phyloP scores from a whole-genome alignment of 2,797 vertebrate species.

The Acrossocheilus wenchowensis region DNA sequence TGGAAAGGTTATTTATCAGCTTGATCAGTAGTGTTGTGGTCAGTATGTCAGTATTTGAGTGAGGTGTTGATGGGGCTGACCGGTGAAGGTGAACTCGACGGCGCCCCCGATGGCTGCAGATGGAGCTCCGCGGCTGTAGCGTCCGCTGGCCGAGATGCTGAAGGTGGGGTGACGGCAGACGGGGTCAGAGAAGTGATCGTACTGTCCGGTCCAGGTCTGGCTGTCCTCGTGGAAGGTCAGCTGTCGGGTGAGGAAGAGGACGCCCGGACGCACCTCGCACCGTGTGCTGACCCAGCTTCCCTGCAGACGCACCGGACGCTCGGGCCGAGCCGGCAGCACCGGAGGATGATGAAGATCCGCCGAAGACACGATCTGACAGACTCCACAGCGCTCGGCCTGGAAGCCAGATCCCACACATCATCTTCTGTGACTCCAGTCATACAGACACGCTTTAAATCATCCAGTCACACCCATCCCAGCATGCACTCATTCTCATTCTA shows the following conservation, averaged over 20 bases:
- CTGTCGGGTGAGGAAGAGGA: slow-evolving; percentile 87
- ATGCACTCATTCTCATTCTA: no score
- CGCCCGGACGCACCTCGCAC: slow-evolving; percentile 86
- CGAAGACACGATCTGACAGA: slow-evolving; percentile 81
- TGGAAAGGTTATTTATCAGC: not conserved
- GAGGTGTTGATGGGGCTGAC: slow-evolving; percentile 59
- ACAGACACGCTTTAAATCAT: no score
- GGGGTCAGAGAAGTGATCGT: slow-evolving; percentile 87
- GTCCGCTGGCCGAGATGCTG: slow-evolving; percentile 85
- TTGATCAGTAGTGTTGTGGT: not conserved
- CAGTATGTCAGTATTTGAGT: no score
- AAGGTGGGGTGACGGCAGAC: slow-evolving; percentile 88
- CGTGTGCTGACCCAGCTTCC: slow-evolving; percentile 89
- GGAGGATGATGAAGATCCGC: slow-evolving; percentile 84
- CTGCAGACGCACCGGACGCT: slow-evolving; percentile 81
- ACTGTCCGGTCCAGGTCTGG: slow-evolving; percentile 86
- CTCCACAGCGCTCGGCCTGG: slow-evolving; percentile 80
- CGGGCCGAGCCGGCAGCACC: slow-evolving; percentile 78
- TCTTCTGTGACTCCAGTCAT: no score
- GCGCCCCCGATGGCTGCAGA: slow-evolving; percentile 84
- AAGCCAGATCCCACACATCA: slow-evolving; percentile 34
- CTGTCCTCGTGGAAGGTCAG: slow-evolving; percentile 87
- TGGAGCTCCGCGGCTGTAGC: slow-evolving; percentile 83
- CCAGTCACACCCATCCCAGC: no score
- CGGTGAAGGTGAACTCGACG: slow-evolving; percentile 89